A percentile compares a stretch with the other conserved stretches of the same genome.
Evolutionary conservation across 1,140 invertebrate genomes (phyloP).

Genomic region (Ceratosolen fusciceps): DNA sequence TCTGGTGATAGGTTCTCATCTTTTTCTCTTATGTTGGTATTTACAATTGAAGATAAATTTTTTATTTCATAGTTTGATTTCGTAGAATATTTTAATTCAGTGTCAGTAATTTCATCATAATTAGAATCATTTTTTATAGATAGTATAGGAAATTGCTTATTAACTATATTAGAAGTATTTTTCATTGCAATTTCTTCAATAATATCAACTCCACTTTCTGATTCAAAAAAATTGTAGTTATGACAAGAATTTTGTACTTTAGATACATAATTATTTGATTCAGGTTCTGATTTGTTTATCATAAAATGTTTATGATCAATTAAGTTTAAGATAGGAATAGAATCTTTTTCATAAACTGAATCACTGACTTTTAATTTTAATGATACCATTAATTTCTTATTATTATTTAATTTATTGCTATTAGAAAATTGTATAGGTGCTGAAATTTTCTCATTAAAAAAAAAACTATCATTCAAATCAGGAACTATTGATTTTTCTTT

Average conservation of each 20-base stretch:
- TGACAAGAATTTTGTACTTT: not conserved
- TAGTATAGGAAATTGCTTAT: conserved; percentile 20
- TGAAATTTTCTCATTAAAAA: not conserved
- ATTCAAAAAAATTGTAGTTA: conserved; percentile 6
- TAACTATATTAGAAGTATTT: not conserved
- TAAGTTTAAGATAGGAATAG: not conserved
- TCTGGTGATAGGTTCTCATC: not conserved
- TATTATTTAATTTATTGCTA: not conserved
- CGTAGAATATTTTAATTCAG: not conserved
- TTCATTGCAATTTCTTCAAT: not conserved
- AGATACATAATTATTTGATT: not conserved
- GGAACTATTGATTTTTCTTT: not conserved
- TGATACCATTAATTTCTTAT: not conserved
- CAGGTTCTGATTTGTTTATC: too few species aligned
- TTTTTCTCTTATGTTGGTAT: conserved; percentile 42
- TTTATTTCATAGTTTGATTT: too few species aligned
- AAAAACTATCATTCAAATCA: not conserved
- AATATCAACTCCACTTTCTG: not conserved
- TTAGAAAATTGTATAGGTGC: not conserved
- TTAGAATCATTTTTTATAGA: too few species aligned
- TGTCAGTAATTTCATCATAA: too few species aligned
- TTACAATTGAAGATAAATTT: conserved; percentile 24
- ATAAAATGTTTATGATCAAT: not conserved
- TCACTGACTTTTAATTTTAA: not conserved
- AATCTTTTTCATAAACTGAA: not conserved